Evolutionary conservation across 2,888 invertebrate genomes (phyloP).

Genomic region (Exephanes ischioxanthus): DNA sequence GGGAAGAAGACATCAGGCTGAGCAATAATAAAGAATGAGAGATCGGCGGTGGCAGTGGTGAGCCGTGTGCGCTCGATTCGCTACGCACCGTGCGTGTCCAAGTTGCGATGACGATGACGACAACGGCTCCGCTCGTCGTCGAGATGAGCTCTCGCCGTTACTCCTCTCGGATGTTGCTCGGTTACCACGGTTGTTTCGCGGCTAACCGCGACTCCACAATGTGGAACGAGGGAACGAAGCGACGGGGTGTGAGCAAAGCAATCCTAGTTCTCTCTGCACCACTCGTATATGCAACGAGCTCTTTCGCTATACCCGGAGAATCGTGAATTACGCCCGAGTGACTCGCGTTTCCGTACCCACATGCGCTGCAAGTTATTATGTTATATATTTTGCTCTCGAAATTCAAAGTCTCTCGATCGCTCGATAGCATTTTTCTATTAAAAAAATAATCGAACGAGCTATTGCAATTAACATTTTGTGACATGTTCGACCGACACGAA

Average conservation of each 20-base stretch:
- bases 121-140: background rate
- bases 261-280: slow-evolving; percentile 16
- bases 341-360: slow-evolving; percentile 22
- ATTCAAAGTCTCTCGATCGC: background rate
- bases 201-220: slow-evolving; percentile 64
- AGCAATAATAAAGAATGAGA: slow-evolving; percentile 13
- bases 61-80: slow-evolving; percentile 27
- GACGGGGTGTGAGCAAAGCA: slow-evolving; percentile 45
- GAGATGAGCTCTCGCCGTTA: slow-evolving; percentile 42
- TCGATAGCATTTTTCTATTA: background rate
- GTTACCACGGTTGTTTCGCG: slow-evolving; percentile 66
- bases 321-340: slow-evolving; percentile 25
- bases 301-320: slow-evolving; percentile 7
- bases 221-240: slow-evolving; percentile 60
- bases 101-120: slow-evolving; percentile 19
- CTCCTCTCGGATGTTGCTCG: slow-evolving; percentile 66
- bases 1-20: background rate
- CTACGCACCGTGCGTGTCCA: background rate
- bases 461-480: too few species aligned
- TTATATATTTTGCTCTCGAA: background rate
- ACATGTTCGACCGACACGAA: background rate
- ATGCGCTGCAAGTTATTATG: background rate
- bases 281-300: background rate
- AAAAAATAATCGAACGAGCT: too few species aligned
- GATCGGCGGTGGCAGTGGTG: slow-evolving; percentile 10